Conservation (phyloP, 2,888 invertebrate species). For the Seira ritae region DNA sequence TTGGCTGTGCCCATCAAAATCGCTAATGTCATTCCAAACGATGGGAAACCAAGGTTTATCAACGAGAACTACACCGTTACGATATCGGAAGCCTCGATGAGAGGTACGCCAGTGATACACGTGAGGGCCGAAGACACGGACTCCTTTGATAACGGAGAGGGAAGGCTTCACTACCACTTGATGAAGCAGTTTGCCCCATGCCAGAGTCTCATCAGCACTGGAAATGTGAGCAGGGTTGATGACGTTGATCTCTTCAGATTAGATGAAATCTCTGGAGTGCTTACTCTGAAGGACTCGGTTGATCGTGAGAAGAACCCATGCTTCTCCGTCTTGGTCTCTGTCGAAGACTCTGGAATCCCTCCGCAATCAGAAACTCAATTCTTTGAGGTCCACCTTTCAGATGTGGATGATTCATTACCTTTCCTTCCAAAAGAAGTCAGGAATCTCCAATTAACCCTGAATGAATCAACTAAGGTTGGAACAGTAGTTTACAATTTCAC, state of each 20-base stretch:
- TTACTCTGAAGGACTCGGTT: slow-evolving; percentile 82
- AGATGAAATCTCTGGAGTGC: slow-evolving; percentile 83
- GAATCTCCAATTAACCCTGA: slow-evolving; percentile 79
- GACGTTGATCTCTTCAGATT: slow-evolving; percentile 70
- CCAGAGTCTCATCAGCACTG: slow-evolving; percentile 54
- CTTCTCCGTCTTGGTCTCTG: slow-evolving; percentile 87
- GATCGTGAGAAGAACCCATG: slow-evolving; percentile 86
- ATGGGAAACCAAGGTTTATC: slow-evolving; percentile 74
- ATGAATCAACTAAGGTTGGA: slow-evolving; percentile 83
- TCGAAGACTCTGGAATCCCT: slow-evolving; percentile 86
- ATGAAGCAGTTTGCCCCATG: slow-evolving; percentile 72
- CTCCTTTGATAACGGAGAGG: slow-evolving; percentile 72
- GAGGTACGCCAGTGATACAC: slow-evolving; percentile 69
- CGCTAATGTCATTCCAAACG: slow-evolving; percentile 74
- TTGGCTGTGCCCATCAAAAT: slow-evolving; percentile 68
- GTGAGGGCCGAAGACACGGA: slow-evolving; percentile 70
- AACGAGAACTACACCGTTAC: slow-evolving; percentile 73
- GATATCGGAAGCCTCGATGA: slow-evolving; percentile 74
- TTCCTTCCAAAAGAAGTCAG: slow-evolving; percentile 77
- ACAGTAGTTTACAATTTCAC: slow-evolving; percentile 82
- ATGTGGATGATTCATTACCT: slow-evolving; percentile 88
- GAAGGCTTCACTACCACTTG: slow-evolving; percentile 66
- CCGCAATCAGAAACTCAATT: slow-evolving; percentile 78
- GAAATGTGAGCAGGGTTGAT: slow-evolving; percentile 60
- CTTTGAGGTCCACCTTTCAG: slow-evolving; percentile 75